phyloP scores from a whole-genome alignment of 2,797 vertebrate genomes.

The Micrastur ruficollis region DNA sequence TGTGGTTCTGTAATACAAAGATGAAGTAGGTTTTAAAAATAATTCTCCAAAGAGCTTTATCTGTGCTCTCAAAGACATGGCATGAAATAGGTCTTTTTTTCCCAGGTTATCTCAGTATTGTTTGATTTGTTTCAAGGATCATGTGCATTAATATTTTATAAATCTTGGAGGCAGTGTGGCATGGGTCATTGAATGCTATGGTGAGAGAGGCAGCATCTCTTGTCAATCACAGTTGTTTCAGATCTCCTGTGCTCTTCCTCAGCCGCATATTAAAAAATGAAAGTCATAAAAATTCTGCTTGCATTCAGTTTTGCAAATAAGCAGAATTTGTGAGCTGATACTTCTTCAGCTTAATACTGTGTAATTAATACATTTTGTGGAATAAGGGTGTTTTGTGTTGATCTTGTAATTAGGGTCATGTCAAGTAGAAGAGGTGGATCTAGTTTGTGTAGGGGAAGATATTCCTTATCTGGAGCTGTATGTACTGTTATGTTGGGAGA shows the following conservation, averaged over 20 bases:
- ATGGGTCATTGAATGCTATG: slow-evolving; percentile 26
- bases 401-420: background rate
- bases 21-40: background rate
- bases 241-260: background rate
- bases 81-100: background rate
- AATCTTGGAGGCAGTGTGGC: background rate
- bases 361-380: background rate
- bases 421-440: background rate
- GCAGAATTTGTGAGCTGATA: background rate
- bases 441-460: background rate
- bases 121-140: slow-evolving; percentile 27
- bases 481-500: background rate
- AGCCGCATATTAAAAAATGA: slow-evolving; percentile 21
- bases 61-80: background rate
- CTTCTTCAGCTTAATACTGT: background rate
- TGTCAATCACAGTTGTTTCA: slow-evolving; percentile 22
- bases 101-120: background rate
- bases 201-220: slow-evolving; percentile 26
- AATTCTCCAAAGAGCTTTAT: background rate
- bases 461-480: background rate
- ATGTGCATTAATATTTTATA: slow-evolving; percentile 33
- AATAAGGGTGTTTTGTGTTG: background rate
- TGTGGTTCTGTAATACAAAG: background rate
- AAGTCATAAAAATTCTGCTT: slow-evolving; percentile 31
- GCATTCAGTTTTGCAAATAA: slow-evolving; percentile 12